phyloP scores from a whole-genome alignment of 2,888 invertebrate species.

The Agrochola litura region DNA sequence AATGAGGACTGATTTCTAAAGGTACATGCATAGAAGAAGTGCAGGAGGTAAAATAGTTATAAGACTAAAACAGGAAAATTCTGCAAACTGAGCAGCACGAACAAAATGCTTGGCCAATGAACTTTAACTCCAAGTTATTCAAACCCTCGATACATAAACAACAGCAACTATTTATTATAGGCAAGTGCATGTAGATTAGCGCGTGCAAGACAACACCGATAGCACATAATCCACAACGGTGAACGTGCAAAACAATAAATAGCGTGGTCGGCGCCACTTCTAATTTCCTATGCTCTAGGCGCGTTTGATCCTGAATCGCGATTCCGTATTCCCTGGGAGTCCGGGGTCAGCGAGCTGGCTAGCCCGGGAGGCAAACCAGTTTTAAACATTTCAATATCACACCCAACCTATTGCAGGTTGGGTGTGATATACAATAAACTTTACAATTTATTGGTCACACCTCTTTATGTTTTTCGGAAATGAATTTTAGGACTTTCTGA shows the following conservation, averaged over 20 bases:
- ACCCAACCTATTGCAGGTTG: too few relatives aligned
- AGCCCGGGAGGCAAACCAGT: constrained; percentile 85
- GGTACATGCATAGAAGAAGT: not conserved
- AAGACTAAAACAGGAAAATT: not conserved
- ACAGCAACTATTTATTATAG: constrained; percentile 61
- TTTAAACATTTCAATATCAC: constrained; percentile 89
- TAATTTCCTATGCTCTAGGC: constrained; percentile 83
- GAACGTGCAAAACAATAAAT: constrained; percentile 82
- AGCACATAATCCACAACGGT: constrained; percentile 72
- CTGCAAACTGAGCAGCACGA: constrained; percentile 3
- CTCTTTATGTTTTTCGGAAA: constrained; percentile 55
- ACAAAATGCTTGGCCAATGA: constrained; percentile 44
- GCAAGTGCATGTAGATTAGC: constrained; percentile 64
- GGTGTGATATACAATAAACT: constrained; percentile 63
- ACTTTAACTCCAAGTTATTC: constrained; percentile 55
- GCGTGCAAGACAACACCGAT: constrained; percentile 65
- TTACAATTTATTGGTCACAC: constrained; percentile 65
- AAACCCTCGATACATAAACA: constrained; percentile 50
- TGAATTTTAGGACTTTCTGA: constrained; percentile 41
- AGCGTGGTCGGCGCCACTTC: constrained; percentile 83
- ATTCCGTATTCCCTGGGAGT: constrained; percentile 85
- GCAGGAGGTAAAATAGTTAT: not conserved
- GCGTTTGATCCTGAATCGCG: constrained; percentile 81
- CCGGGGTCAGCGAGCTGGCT: constrained; percentile 85
- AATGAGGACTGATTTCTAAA: constrained; percentile 27